Conservation (phyloP, 2,113 vertebrate genomes). For the Theropithecus gelada region DNA sequence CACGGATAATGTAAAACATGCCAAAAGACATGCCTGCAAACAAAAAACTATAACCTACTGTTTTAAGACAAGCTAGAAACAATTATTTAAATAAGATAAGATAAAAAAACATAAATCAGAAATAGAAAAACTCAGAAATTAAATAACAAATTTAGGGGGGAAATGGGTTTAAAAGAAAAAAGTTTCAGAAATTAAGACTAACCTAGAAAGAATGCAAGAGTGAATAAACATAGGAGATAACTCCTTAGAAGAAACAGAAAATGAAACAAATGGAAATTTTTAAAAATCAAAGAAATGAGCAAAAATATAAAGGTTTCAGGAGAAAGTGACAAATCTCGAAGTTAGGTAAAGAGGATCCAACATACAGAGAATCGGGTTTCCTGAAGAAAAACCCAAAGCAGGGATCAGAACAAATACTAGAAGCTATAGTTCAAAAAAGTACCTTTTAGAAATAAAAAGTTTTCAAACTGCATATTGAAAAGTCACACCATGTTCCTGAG, state of each 20-base stretch:
- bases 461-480: conserved; percentile 21
- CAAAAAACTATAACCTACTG: neutral
- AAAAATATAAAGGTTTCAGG: neutral
- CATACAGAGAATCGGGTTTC: neutral
- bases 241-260: neutral
- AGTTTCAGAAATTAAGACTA: conserved; percentile 3
- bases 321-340: neutral
- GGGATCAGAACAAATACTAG: neutral
- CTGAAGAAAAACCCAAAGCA: neutral
- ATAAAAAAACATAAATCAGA: neutral
- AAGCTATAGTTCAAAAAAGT: neutral
- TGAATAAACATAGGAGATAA: neutral
- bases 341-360: neutral
- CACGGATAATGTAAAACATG: neutral
- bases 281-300: conserved; percentile 1
- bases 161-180: neutral
- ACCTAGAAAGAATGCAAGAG: neutral
- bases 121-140: neutral
- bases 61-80: neutral
- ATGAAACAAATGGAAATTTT: neutral
- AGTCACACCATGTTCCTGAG: neutral
- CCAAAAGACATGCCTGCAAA: neutral
- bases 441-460: neutral
- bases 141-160: neutral
- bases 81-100: neutral